A percentile compares a stretch with the other conserved stretches of the same genome.
phyloP scores from a whole-genome alignment of 2,888 invertebrate species.

The Dryadula phaetusa region DNA sequence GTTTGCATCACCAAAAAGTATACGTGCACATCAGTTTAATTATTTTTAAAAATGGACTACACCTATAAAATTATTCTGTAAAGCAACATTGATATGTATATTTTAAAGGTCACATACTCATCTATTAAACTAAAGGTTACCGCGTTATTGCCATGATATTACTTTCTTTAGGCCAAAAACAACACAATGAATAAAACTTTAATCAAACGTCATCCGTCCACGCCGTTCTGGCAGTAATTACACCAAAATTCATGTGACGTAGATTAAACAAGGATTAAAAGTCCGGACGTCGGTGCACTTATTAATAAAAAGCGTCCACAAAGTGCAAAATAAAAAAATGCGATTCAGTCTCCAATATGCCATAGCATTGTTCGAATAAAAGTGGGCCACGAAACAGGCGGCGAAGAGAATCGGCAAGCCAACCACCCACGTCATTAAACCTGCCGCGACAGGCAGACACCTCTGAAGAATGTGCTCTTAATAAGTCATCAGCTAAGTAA shows the following conservation, averaged over 20 bases:
- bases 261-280: conserved; percentile 42
- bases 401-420: conserved; percentile 63
- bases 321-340: conserved; percentile 42
- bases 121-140: conserved; percentile 28
- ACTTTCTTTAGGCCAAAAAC: conserved; percentile 36
- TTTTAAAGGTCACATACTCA: not conserved
- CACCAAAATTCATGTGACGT: conserved; percentile 46
- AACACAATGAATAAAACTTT: conserved; percentile 42
- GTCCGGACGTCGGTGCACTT: conserved; percentile 38
- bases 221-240: conserved; percentile 44
- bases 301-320: conserved; percentile 41
- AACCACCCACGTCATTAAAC: conserved; percentile 79
- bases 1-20: too few relatives aligned
- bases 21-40: too few relatives aligned
- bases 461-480: conserved; percentile 83
- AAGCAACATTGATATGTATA: not conserved
- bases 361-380: conserved; percentile 52
- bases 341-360: conserved; percentile 42
- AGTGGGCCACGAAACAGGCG: conserved; percentile 66
- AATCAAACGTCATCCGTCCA: conserved; percentile 46
- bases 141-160: conserved; percentile 35
- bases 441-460: conserved; percentile 78
- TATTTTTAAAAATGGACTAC: too few relatives aligned
- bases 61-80: too few relatives aligned
- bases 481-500: conserved; percentile 85